Conservation (phyloP, 92 coral and sea anemone genomes). For the Palythoa grandiflora region DNA sequence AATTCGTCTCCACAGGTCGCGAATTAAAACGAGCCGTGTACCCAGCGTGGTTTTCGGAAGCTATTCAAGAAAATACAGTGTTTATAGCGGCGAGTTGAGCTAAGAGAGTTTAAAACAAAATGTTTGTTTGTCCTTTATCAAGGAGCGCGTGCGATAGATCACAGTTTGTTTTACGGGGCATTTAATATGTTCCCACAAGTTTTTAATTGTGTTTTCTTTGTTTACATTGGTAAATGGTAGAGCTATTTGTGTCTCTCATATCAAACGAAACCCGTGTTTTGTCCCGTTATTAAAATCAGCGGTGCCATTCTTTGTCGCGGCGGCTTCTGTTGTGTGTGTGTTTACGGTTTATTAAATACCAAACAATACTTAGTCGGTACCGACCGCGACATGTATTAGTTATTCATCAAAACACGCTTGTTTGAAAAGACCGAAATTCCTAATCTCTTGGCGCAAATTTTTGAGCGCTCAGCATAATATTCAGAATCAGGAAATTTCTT, state of each 20-base stretch:
- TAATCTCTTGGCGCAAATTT: not conserved
- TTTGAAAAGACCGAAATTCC: constrained; percentile 7
- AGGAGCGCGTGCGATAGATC: constrained; percentile 30
- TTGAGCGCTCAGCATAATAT: not conserved
- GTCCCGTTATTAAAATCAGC: constrained; percentile 46
- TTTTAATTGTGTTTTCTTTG: constrained; percentile 66
- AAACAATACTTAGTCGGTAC: constrained; percentile 34
- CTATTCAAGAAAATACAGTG: constrained; percentile 21
- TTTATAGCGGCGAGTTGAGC: constrained; percentile 15
- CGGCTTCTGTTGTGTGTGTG: constrained; percentile 46
- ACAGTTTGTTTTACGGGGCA: constrained; percentile 36
- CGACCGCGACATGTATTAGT: constrained; percentile 19
- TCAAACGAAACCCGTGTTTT: constrained; percentile 50
- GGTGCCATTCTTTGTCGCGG: constrained; percentile 41
- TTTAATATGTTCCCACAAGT: constrained; percentile 46
- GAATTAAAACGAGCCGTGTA: constrained; percentile 30
- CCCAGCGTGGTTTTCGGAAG: constrained; percentile 43
- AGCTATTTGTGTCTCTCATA: constrained; percentile 59
- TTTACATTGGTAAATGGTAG: constrained; percentile 75
- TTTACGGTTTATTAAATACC: constrained; percentile 42
- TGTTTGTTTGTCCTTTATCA: constrained; percentile 32
- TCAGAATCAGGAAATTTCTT: not conserved
- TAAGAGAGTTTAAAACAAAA: constrained; percentile 12
- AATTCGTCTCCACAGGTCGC: constrained; percentile 48
- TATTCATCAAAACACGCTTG: constrained; percentile 4